Evolutionary conservation across 2,888 invertebrate species (phyloP), one percentile per base, ranked within the genome.

Genomic region (Sminthurinus aureus): DNA sequence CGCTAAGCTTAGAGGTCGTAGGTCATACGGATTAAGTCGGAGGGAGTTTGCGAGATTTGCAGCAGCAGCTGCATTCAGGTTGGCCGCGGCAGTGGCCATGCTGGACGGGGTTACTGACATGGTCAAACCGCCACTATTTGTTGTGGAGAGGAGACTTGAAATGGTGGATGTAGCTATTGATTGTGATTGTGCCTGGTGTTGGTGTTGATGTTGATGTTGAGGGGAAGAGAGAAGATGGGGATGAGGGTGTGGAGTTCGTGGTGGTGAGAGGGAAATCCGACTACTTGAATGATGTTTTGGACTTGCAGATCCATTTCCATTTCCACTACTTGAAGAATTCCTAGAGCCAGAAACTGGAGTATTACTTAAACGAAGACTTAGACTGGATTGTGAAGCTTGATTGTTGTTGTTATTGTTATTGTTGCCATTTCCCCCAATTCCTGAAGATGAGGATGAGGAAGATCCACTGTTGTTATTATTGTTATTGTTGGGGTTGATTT

Each of bases 11-110:
- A 87, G 71, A 1, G 88, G 87, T 84, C 88, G 77, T 24, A 88
- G 82, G 69, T 88, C 88, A 67, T 87, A 88, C 2, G 87, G 88
- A 78, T 85, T 85, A 38, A 87, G 84, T 66, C 88, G 82, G n/a
- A 87, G 84, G 24, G 87, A 87, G 79, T 85, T 87, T 1, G 87
- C 87, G 9, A 88, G 69, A n/a, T 84, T 86, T 0, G 94, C 93
- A 8, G 94, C 93, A 26, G 90, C 89, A 1, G 91, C 89, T 79
- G 89, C 71, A 74, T 81, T 84, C 52, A 82, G 13, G 24, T 76
- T 77, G 24, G 24, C 24, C 18, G 52, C 51, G 0, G 24, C 69
- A 24, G 52, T 71, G 0, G 78, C 58, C 38, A 76, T 81, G 24
- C 67, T 75, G 24, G 81, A 50, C 4, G 74, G 73, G 22, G 74